Evolutionary conservation across 2,797 vertebrate genomes (phyloP), one percentile per base, ranked within the genome.

Genomic region (Microctenopoma lineatum): DNA sequence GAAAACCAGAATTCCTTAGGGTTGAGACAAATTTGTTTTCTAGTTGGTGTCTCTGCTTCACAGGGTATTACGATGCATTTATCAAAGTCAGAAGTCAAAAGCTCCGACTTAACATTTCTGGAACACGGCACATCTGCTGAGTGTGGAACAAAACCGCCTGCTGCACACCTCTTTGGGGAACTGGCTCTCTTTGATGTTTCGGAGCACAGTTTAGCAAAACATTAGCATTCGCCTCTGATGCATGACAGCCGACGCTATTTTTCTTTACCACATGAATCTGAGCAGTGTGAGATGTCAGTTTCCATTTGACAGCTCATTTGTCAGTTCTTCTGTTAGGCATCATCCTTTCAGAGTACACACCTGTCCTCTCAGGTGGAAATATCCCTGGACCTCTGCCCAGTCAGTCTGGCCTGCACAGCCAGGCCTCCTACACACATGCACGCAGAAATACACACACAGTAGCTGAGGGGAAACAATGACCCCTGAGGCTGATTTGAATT

Each of bases 241-340:
- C 81, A 63, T 78, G 66, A 83, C 80, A 81, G 86, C 69, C 68
- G 54, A 70, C 56, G 81, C 71, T 79, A 67, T 81, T 70, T 72
- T 79, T 73, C 77, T 75, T 85, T 72, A 75, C 52, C 32, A 14
- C 67, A 64, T 80, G 71, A 82, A 76, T 83, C 55, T 68, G 66
- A 62, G 75, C 66, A 54, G 80, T 59, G 74, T 66, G 74, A 84
- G 82, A 77, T 89, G 91, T 90, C 89, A 62, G 47, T 81, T 92
- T 70, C 77, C 59, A 68, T 91, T 83, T 81, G 87, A 84, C 83
- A 83, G 72, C 77, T 92, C 83, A 84, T 93, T 90, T 89, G 87
- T 93, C 89, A 90, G 75, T 84, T 77, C 79, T 69, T 78, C 76
- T 71, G 73, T 77, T 79, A 74, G 70, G 79, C 80, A 67, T 73